phyloP scores from a whole-genome alignment of 2,888 invertebrate genomes.

The Sipunculus nudus region DNA sequence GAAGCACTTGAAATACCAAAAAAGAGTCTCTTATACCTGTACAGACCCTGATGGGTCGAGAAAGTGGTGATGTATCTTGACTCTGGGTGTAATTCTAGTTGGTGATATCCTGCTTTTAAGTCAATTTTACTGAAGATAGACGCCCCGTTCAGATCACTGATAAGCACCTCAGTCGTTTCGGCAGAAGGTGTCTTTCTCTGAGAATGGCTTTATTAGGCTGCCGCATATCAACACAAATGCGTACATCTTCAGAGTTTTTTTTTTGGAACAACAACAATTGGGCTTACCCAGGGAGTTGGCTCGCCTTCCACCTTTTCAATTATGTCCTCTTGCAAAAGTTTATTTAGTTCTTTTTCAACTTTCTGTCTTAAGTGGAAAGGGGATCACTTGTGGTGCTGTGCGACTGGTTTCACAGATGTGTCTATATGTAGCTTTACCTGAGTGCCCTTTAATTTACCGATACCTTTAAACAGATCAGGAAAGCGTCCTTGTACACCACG shows the following conservation, averaged over 20 bases:
- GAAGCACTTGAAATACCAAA: conserved; percentile 25
- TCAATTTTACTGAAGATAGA: conserved; percentile 14
- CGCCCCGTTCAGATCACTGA: conserved; percentile 21
- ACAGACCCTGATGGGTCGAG: conserved; percentile 27
- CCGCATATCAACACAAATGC: conserved; percentile 45
- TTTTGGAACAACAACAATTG: conserved; percentile 3
- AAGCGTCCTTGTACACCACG: too few species aligned
- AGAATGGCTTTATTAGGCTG: conserved; percentile 39
- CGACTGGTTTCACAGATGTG: conserved; percentile 1
- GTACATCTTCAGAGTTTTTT: conserved; percentile 30
- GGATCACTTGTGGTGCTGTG: not conserved
- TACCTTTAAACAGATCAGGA: conserved; percentile 4
- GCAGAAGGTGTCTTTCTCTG: conserved; percentile 7
- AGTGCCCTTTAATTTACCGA: conserved; percentile 14
- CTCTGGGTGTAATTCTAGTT: conserved; percentile 10
- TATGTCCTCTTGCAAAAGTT: conserved; percentile 4
- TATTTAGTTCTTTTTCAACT: conserved; percentile 2
- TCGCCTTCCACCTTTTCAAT: conserved; percentile 12
- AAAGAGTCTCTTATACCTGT: conserved; percentile 27
- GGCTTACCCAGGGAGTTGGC: conserved; percentile 22
- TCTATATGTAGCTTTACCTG: conserved; percentile 7
- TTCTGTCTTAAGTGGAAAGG: conserved; percentile 3
- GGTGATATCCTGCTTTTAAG: conserved; percentile 14
- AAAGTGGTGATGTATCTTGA: conserved; percentile 34
- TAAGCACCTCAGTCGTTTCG: conserved; percentile 13